Evolutionary conservation across 1,140 invertebrate species (phyloP).

Genomic region (Meloidogyne exigua): DNA sequence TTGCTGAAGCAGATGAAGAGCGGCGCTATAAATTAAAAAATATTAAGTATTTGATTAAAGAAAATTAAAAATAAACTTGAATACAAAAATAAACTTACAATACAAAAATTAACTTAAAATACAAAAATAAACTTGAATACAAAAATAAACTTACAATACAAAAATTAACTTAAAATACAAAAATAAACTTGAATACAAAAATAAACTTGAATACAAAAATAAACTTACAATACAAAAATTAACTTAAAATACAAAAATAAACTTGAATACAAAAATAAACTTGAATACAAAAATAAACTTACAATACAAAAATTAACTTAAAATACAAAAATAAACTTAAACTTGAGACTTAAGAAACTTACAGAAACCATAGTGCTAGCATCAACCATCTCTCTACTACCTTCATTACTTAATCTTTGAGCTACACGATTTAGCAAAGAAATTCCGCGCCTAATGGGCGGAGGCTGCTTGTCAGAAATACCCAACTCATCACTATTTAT

Average conservation of each 20-base stretch:
- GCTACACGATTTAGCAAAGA: conserved; percentile 4
- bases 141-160: background rate
- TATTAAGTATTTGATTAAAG: background rate
- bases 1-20: conserved; percentile 44
- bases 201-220: background rate
- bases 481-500: conserved; percentile 8
- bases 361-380: conserved; percentile 27
- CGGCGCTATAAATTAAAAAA: conserved; percentile 38
- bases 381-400: conserved; percentile 20
- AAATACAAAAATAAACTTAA: background rate
- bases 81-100: background rate
- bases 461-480: conserved; percentile 9
- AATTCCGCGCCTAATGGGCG: conserved; percentile 14
- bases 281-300: background rate
- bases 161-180: background rate
- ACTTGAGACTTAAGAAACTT: background rate
- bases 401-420: background rate
- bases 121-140: too few species aligned
- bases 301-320: background rate
- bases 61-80: background rate
- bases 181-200: conserved; percentile 1
- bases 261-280: background rate
- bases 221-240: background rate
- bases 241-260: background rate
- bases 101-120: too few species aligned